Percentiles rank a stretch among this genome's conserved stretches.
Evolutionary conservation across 2,797 vertebrate species (phyloP).

Genomic region (Diplodus puntazzo): DNA sequence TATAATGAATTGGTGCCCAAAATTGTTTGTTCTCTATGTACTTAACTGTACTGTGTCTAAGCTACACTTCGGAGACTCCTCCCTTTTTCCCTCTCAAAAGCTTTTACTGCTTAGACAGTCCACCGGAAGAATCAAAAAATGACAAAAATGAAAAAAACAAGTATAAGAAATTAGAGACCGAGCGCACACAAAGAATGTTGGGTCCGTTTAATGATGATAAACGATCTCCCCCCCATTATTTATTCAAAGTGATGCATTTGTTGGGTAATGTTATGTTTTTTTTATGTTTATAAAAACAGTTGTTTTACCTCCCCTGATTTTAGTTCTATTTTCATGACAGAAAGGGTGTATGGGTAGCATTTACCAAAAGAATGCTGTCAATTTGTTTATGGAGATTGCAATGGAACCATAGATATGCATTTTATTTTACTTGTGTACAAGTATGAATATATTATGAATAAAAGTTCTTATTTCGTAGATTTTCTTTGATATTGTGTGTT

Average conservation of each 20-base stretch:
- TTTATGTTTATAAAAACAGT: slow-evolving; percentile 88
- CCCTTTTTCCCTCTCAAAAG: slow-evolving; percentile 83
- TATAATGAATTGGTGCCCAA: slow-evolving; percentile 94
- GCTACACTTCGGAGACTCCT: slow-evolving; percentile 87
- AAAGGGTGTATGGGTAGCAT: slow-evolving; percentile 89
- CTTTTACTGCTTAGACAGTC: slow-evolving; percentile 83
- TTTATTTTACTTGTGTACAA: slow-evolving; percentile 99
- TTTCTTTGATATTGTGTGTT: slow-evolving; percentile 59
- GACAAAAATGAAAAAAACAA: slow-evolving; percentile 33
- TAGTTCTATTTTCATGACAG: slow-evolving; percentile 87
- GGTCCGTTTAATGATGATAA: slow-evolving; percentile 74
- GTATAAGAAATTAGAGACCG: slow-evolving; percentile 58
- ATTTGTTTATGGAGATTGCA: slow-evolving; percentile 89
- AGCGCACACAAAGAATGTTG: slow-evolving; percentile 86
- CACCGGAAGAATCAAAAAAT: slow-evolving; percentile 53
- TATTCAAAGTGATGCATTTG: slow-evolving; percentile 90
- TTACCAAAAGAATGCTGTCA: slow-evolving; percentile 91
- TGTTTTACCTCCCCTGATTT: slow-evolving; percentile 82
- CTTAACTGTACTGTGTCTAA: slow-evolving; percentile 90
- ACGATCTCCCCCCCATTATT: slow-evolving; percentile 81
- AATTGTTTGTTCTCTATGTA: slow-evolving; percentile 91
- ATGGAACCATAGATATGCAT: slow-evolving; percentile 97
- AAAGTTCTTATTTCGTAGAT: slow-evolving; percentile 89
- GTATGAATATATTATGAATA: slow-evolving; percentile 94
- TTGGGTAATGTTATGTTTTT: slow-evolving; percentile 88